Conservation (phyloP, 2,888 invertebrate species). For the Cremastinae sp. region DNA sequence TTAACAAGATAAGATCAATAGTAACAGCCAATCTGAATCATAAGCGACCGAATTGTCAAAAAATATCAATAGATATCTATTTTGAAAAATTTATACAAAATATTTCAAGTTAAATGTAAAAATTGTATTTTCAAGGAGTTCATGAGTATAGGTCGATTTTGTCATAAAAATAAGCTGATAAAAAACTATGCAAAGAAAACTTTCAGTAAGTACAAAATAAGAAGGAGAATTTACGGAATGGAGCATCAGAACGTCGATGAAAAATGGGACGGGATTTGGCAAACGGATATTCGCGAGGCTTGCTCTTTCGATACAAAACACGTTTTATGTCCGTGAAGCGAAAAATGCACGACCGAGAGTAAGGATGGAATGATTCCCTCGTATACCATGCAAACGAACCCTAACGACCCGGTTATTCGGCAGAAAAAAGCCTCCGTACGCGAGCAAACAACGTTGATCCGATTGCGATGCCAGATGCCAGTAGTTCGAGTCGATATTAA, state of each 20-base stretch:
- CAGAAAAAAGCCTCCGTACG: conserved; percentile 8
- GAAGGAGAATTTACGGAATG: conserved; percentile 5
- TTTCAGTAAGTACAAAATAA: conserved; percentile 9
- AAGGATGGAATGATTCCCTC: conserved; percentile 2
- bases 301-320: conserved; percentile 27
- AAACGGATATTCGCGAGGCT: conserved; percentile 18
- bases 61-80: too few relatives aligned
- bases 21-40: too few relatives aligned
- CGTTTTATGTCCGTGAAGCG: conserved; percentile 21
- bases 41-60: too few relatives aligned
- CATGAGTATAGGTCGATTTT: conserved; percentile 16
- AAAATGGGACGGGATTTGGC: conserved; percentile 51
- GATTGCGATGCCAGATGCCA: conserved; percentile 1
- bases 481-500: background rate
- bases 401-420: conserved; percentile 15
- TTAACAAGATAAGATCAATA: too few relatives aligned
- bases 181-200: conserved; percentile 20
- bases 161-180: background rate
- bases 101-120: too few relatives aligned
- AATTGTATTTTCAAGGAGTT: too few relatives aligned
- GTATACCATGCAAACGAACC: conserved; percentile 2
- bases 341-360: conserved; percentile 6
- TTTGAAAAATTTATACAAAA: too few relatives aligned
- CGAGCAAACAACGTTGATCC: background rate
- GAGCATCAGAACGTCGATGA: conserved; percentile 29